Evolutionary conservation across 35 echinoderm and acorn worm genomes (phyloP), one percentile per base, ranked within the genome.

Genomic region (Apostichopus parvimensis): DNA sequence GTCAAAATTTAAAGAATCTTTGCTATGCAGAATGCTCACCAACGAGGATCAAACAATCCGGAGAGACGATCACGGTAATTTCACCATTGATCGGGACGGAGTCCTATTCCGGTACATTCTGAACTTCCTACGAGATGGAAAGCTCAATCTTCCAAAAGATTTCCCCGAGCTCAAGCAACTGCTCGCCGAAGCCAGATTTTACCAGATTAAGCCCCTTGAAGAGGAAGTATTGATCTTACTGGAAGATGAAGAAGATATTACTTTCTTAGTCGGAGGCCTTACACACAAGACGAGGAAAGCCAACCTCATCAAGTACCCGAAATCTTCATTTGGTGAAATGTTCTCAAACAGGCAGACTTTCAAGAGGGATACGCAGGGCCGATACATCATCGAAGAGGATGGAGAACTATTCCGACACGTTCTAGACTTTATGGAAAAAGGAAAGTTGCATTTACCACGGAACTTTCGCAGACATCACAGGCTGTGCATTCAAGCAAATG

Each of bases 21-120:
- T 88, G 76, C 73, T 95, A 14, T 78, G 91, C 9, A 57, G 2
- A 21, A 95, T 92, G 88, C 60, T 94, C 55, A 60, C 72, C 53
- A 8, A 68, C 18, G 64, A 18, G 64, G 64, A 68, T 18, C 64
- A 68, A 68, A 14, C 64, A 68, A 68, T 68, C 4, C 2, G 64
- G 64, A 14, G 59, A 66, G 57, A 87, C 52, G 18, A 52, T 18
- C 2, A 52, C 22, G 73, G 73, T 7, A 2, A 55, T 11, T 54
- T 90, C 53, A 53, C 77, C 22, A 90, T 90, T 18, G 88, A 90
- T 53, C 45, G 88, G 28, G 88, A 90, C 57, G 88, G 88, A 3
- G 8, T 17, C 9, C 65, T 90, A 12, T 90, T 90, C 20, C 88
- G 88, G 5, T 56, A 64, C 75, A 20, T 90, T 13, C 62, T 90